Base-by-base conservation (phyloP, 92 coral and sea anemone genomes). In the Umimayanthus chanpuru region DNA sequence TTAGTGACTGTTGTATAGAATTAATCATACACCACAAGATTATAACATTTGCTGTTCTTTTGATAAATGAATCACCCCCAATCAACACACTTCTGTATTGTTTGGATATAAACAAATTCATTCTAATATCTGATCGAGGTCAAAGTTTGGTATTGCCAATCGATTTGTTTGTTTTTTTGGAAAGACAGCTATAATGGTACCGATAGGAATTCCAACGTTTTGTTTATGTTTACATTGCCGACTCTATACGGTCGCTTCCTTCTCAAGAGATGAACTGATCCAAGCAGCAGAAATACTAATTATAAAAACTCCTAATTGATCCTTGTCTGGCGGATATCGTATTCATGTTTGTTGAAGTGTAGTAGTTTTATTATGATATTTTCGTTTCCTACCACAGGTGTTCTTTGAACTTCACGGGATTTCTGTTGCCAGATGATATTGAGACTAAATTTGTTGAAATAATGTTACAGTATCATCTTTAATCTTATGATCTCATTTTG, bases 101-200 rank as follows among this genome's bases (percentile, higher is more conserved):
- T 50, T 26, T 28, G 23, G 39, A 9, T 73, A 30, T 61, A 32
- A 28, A 15, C 56, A n/a, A 78, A 78, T 10, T 49, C 11, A 9
- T 25, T 47, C 25, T 23, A 67, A 80, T 80, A 29, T 56, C n/a
- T 80, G 72, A 29, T 67, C 25, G 71, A 56, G 71, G 84, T 56
- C 84, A 56, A 4, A 55, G 4, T 80, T 12, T 14, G 44, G 71
- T 80, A 12, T 43, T 41, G 25, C 1, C 50, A 23, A 23, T 77
- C 15, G 81, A 77, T 47, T 80, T 80, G 84, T 80, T 80, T 80
- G 72, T 80, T 53, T 80, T 72, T 80, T 80, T 58, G 84, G 68
- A 9, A 61, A 61, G 20, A 61, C 26, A 20, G 15, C n/a, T 61
- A 18, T 6, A 61, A 61, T 61, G 7, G 25, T 25, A 2, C 25